phyloP scores from a whole-genome alignment of 2,888 invertebrate species.

The Agapostemon virescens region DNA sequence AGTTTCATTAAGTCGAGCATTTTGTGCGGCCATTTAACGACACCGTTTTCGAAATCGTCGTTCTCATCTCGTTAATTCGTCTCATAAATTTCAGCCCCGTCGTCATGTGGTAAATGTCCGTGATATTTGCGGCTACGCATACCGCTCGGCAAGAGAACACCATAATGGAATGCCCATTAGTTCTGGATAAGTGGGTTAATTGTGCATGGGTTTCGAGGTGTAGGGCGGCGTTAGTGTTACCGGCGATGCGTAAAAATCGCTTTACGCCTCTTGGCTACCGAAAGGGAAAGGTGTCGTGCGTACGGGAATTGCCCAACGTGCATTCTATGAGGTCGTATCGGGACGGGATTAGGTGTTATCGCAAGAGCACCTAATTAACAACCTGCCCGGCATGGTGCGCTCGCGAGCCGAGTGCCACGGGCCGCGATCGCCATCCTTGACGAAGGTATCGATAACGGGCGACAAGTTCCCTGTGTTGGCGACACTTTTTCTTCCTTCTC shows the following conservation, averaged over 20 bases:
- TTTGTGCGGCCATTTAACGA: background rate
- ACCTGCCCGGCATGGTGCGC: constrained; percentile 34
- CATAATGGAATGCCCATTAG: constrained; percentile 72
- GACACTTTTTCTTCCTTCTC: background rate
- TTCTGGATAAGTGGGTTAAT: constrained; percentile 74
- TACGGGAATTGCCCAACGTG: constrained; percentile 36
- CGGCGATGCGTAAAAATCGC: constrained; percentile 67
- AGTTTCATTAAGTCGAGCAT: background rate
- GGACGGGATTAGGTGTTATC: constrained; percentile 60
- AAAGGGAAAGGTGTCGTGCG: constrained; percentile 70
- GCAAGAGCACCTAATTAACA: constrained; percentile 57
- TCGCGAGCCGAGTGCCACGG: background rate
- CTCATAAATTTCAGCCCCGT: constrained; percentile 50
- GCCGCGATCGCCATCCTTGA: constrained; percentile 16
- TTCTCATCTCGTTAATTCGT: constrained; percentile 28
- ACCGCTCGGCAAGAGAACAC: constrained; percentile 35
- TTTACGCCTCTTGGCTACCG: constrained; percentile 66
- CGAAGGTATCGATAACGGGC: constrained; percentile 35
- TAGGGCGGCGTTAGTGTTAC: constrained; percentile 52
- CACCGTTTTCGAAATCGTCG: constrained; percentile 22
- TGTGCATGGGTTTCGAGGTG: constrained; percentile 59
- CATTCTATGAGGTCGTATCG: constrained; percentile 35
- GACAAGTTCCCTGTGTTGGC: background rate
- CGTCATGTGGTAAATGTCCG: constrained; percentile 49
- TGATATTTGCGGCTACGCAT: constrained; percentile 43